Conservation (phyloP, 1,140 invertebrate genomes). For the Hyposmocoma kahamanoa region DNA sequence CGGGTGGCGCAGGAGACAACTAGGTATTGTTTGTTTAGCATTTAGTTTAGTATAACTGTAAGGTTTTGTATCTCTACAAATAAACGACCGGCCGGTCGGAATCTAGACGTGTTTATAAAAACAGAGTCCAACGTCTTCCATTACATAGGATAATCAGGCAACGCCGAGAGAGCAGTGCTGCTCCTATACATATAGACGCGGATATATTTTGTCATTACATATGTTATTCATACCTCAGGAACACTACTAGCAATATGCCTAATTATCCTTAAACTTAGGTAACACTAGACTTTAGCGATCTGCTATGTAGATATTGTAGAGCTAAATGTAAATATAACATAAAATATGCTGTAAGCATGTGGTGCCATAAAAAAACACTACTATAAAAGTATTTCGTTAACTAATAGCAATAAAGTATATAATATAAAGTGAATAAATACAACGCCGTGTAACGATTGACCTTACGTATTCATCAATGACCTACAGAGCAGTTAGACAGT, state of each 20-base stretch:
- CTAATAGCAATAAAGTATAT: constrained; percentile 20
- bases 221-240: not conserved
- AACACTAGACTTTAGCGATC: constrained; percentile 10
- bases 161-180: constrained; percentile 13
- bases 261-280: constrained; percentile 6
- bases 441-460: not conserved
- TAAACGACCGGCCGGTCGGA: too few species aligned
- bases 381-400: constrained; percentile 54
- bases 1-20: constrained; percentile 31
- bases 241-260: constrained; percentile 3
- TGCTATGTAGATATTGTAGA: constrained; percentile 26
- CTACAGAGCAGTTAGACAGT: too few species aligned
- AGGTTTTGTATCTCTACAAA: too few species aligned
- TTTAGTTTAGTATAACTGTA: not conserved
- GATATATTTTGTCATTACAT: not conserved
- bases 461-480: too few species aligned
- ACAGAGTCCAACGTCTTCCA: constrained; percentile 59
- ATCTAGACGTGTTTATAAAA: too few species aligned
- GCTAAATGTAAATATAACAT: constrained; percentile 42
- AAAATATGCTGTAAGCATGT: constrained; percentile 59
- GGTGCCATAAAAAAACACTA: constrained; percentile 68
- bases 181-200: constrained; percentile 10
- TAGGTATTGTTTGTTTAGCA: not conserved
- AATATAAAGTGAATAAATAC: constrained; percentile 4
- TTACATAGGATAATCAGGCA: constrained; percentile 20